phyloP scores from a whole-genome alignment of 2,888 invertebrate genomes.

The Trachelus stipa region DNA sequence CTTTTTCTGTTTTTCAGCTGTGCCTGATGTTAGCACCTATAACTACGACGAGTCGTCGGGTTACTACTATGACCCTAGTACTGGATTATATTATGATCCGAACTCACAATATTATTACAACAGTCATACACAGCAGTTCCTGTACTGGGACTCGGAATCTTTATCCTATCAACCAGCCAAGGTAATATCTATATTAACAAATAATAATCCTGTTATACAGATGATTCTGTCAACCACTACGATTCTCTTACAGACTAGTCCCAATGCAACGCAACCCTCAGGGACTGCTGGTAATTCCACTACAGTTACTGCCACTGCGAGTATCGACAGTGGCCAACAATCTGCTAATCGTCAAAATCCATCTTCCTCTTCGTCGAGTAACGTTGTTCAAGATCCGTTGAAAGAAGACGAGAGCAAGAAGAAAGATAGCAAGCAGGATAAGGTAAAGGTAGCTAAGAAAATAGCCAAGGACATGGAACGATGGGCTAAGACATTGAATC shows the following conservation, averaged over 20 bases:
- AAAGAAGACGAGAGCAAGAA: slow-evolving; percentile 75
- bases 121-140: slow-evolving; percentile 87
- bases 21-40: slow-evolving; percentile 92
- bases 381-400: slow-evolving; percentile 58
- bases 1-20: slow-evolving; percentile 62
- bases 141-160: slow-evolving; percentile 90
- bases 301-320: slow-evolving; percentile 56
- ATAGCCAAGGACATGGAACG: slow-evolving; percentile 95
- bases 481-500: slow-evolving; percentile 98
- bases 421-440: slow-evolving; percentile 85
- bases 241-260: slow-evolving; percentile 23
- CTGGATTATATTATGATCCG: slow-evolving; percentile 96
- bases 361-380: slow-evolving; percentile 27
- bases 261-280: slow-evolving; percentile 15
- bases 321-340: slow-evolving; percentile 42
- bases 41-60: slow-evolving; percentile 95
- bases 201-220: slow-evolving; percentile 56
- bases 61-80: slow-evolving; percentile 93
- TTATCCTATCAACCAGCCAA: slow-evolving; percentile 62
- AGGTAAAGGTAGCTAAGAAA: slow-evolving; percentile 97
- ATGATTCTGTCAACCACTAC: slow-evolving; percentile 44
- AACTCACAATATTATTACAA: slow-evolving; percentile 97
- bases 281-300: slow-evolving; percentile 67
- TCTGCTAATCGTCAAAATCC: slow-evolving; percentile 30
- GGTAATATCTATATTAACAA: slow-evolving; percentile 38